Conservation (phyloP, 2,113 vertebrate genomes). For the Brienomyrus longianalis region DNA sequence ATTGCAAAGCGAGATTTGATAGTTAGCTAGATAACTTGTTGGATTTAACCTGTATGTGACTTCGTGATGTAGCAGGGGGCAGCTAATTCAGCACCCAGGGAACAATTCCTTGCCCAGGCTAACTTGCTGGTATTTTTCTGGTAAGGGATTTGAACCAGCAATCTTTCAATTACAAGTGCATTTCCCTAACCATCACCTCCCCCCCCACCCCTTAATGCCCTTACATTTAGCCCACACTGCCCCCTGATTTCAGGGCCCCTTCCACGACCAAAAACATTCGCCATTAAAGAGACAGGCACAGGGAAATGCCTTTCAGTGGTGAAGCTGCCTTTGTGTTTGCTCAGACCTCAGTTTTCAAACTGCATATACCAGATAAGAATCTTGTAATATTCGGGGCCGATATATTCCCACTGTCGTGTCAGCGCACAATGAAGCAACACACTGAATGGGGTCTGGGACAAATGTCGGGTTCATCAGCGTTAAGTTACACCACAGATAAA, state of each 20-base stretch:
- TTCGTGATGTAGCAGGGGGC: too few relatives aligned
- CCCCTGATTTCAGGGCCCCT: too few relatives aligned
- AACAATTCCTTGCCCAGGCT: too few relatives aligned
- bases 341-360: constrained; percentile 35
- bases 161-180: too few relatives aligned
- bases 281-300: neutral
- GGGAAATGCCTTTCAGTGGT: constrained; percentile 56
- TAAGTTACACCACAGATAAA: constrained; percentile 60
- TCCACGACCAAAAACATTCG: neutral
- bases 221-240: too few relatives aligned
- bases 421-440: constrained; percentile 56
- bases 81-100: too few relatives aligned
- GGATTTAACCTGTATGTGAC: neutral
- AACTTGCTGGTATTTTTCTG: too few relatives aligned
- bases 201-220: too few relatives aligned
- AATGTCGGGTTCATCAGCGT: constrained; percentile 53
- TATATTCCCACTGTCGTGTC: constrained; percentile 57
- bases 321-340: constrained; percentile 48
- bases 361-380: constrained; percentile 53
- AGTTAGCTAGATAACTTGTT: neutral
- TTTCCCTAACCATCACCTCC: too few relatives aligned
- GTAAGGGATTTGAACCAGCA: too few relatives aligned
- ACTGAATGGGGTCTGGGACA: constrained; percentile 55
- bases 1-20: neutral
- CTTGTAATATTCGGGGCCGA: constrained; percentile 57